Base-by-base conservation (phyloP, 1,140 invertebrate species). In the Stratiolaelaps scimitus region DNA sequence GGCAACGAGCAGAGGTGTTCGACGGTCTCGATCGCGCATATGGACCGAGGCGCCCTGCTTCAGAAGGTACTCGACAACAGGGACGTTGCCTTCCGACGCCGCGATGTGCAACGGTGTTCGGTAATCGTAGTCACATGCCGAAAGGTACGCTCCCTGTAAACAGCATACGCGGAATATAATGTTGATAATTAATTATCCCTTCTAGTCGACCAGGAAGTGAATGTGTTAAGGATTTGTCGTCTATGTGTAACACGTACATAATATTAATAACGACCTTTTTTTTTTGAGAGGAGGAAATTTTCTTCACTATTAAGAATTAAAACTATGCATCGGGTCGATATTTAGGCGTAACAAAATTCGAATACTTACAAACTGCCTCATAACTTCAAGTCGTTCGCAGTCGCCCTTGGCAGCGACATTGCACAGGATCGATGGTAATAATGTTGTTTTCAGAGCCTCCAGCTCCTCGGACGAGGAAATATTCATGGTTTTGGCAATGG, bases 41-140 rank as follows among this genome's bases (percentile, higher is more conserved):
- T 92, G 89, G n/a, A 93, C 86, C 64, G 83, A 87, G 0, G 87
- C 88, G 1, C 91, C 91, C 70, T 88, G 82, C 46, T 81, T 78
- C 20, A 94, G 75, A 7, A 94, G 76, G 76, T 83, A 84, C 68
- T 84, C 80, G 0, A 92, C 85, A 0, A 87, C 78, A 1, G 80
- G 70, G 0, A 81, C 53, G 68, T 86, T 81, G 0, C 87, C 88
- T 69, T 85, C 78, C 45, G 81, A 77, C 43, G 85, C 84, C 7
- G 89, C 88, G 45, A 90, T 78, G 70, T 93, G 89, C 0, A 93
- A 76, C 0, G 87, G 83, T 0, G 88, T 91, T 66, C 87, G 79
- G 10, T 82, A 80, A 75, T 91, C 88, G 64, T 85, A 83, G 73
- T 91, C 88, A n/a, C 77, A 74, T 10, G 80, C 81, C 0, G 85